Conservation (phyloP, 2,113 vertebrate genomes). For the Pyxicephalus adspersus region DNA sequence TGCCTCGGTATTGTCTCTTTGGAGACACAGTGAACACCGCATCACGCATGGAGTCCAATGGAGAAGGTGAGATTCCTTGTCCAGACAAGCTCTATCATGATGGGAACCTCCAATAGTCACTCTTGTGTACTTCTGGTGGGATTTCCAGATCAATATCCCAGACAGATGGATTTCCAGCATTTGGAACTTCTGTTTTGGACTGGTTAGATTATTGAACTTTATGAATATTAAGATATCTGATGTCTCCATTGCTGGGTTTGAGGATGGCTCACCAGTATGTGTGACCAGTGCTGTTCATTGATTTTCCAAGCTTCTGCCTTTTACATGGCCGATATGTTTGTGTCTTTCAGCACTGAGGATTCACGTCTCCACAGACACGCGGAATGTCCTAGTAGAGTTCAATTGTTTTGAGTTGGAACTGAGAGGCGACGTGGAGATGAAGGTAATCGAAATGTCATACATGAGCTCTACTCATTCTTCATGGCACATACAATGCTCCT, state of each 20-base stretch:
- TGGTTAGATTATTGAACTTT: not conserved
- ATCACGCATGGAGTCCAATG: constrained; percentile 90
- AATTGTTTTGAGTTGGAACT: constrained; percentile 81
- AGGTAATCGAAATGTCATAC: constrained; percentile 63
- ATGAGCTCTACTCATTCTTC: not conserved
- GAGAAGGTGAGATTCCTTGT: constrained; percentile 76
- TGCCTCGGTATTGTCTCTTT: constrained; percentile 92
- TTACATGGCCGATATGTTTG: not conserved
- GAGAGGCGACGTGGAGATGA: constrained; percentile 87
- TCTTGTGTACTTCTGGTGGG: too few species aligned
- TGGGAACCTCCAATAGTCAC: not conserved
- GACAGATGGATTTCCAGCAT: not conserved
- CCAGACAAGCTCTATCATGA: too few species aligned
- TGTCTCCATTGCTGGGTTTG: not conserved
- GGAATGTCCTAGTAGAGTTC: constrained; percentile 79
- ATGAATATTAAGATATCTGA: not conserved
- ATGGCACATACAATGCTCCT: not conserved
- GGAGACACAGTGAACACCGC: constrained; percentile 94
- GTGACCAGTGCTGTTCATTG: too few species aligned
- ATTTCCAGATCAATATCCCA: not conserved
- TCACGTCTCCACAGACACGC: constrained; percentile 83
- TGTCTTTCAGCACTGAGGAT: constrained; percentile 83
- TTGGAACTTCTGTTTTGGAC: too few species aligned
- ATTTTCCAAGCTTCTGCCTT: too few species aligned
- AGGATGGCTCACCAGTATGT: not conserved